Base-by-base conservation (phyloP, 2,113 vertebrate species). In the Hystrix brachyura region DNA sequence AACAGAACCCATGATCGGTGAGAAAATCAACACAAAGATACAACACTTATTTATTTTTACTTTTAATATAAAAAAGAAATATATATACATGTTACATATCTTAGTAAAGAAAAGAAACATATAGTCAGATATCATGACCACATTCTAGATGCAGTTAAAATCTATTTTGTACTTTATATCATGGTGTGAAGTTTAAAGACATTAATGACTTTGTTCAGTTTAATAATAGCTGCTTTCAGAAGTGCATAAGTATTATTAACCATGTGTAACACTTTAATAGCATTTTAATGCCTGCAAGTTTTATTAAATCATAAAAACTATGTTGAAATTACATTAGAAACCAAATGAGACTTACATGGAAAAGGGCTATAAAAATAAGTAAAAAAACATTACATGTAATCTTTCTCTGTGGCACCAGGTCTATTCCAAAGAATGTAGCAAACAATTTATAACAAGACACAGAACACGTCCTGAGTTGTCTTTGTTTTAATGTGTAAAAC, bases 261-360 rank as follows among this genome's bases (percentile, higher is more conserved):
- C 92, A 93, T 79, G 38, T 96, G 34, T 90, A 97, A 93, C 74
- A 94, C 25, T 89, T 97, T 92, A 90, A 96, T 97, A 87, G 81
- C 62, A 97, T 97, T 97, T 96, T 95, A 97, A 94, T 79, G 74
- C 64, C 64, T 62, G 21, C 64, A 91, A 83, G 76, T 87, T 88
- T 97, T 96, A 96, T 94, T 32, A 96, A 98, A 90, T 38, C 27
- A 94, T 97, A 90, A 93, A 96, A 97, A 86, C 53, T 97, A 46
- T 97, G 92, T 64, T 94, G 51, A 97, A 96, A 69, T 95, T 95
- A 94, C 46, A 85, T 43, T 94, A 87, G 95, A 69, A 76, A 89
- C n/a, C 29, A 93, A 87, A 93, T 97, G 96, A 96, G 53, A 94
- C 43, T 90, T 76, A 64, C 82, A 79, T 0, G 5, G 51, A 27